Base-by-base conservation (phyloP, 1,140 invertebrate species). In the Drosophila pectinifera region DNA sequence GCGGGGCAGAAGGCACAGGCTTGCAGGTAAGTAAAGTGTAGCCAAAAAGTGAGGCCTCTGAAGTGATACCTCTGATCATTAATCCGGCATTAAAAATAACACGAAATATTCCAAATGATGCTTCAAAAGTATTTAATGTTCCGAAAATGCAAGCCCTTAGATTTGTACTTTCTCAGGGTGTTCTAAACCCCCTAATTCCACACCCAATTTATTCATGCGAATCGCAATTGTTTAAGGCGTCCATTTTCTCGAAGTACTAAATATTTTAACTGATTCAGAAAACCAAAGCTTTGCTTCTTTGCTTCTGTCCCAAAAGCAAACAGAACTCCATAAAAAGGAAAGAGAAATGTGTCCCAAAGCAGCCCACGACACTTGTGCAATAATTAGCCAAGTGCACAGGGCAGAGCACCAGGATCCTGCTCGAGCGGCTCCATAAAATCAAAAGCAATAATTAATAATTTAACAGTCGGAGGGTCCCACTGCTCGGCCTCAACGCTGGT, bases 1-100 rank as follows among this genome's bases (percentile, higher is more conserved):
- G 98, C 89, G 97, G 97, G 8, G 95, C 96, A 34, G 95, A 95
- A 56, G 96, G 96, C 4, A 86, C 76, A 20, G 91, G 90, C 26
- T 77, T 92, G 43, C 73, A 86, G 74, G 91, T 92, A 54, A 85
- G 82, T 76, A 55, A 13, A 26, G 14, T 28, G n/a, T n/a, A n/a
- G n/a, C n/a, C n/a, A n/a, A n/a, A n/a, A n/a, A n/a, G n/a, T n/a
- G n/a, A n/a, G n/a, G n/a, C n/a, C n/a, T n/a, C n/a, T n/a, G n/a
- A n/a, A n/a, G n/a, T n/a, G n/a, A n/a, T n/a, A n/a, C n/a, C n/a
- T n/a, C n/a, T n/a, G n/a, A n/a, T n/a, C n/a, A n/a, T n/a, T n/a
- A n/a, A n/a, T n/a, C n/a, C n/a, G n/a, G n/a, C n/a, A n/a, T n/a
- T n/a, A n/a, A n/a, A n/a, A n/a, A n/a, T 10, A 31, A 10, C 8